Percentiles rank a stretch among this genome's conserved stretches.
Evolutionary conservation across 2,797 vertebrate species (phyloP).

Genomic region (Ciconia nigra): DNA sequence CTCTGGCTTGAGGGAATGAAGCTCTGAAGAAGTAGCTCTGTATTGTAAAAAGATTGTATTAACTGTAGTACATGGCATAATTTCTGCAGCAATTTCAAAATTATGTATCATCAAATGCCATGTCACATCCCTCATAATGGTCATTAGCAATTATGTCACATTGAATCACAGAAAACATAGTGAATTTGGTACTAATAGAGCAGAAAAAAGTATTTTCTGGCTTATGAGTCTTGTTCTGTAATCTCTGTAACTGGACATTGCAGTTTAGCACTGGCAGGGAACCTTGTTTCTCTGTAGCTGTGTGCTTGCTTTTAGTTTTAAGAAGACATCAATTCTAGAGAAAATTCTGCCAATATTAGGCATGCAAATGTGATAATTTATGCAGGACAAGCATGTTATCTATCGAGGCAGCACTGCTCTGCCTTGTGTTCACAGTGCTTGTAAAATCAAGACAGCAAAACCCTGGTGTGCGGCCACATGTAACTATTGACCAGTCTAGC

Average conservation of each 20-base stretch:
- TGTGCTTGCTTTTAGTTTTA: neutral
- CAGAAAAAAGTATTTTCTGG: neutral
- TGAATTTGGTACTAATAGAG: neutral
- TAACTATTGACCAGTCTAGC: neutral
- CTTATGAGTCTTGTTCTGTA: neutral
- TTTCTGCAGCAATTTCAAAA: slow-evolving; percentile 19
- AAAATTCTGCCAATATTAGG: neutral
- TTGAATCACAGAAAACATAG: neutral
- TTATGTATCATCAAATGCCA: neutral
- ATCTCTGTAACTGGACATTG: neutral
- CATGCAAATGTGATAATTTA: neutral
- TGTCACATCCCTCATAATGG: neutral
- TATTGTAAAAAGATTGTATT: neutral
- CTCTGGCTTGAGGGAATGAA: neutral
- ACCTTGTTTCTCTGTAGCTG: neutral
- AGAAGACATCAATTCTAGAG: neutral
- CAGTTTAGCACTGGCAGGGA: neutral
- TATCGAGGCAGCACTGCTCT: neutral
- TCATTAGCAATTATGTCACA: slow-evolving; percentile 28
- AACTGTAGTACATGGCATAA: neutral
- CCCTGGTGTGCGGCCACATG: neutral
- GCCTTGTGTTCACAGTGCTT: neutral
- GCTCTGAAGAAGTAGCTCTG: neutral
- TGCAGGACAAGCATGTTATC: neutral
- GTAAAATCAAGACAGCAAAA: neutral